These are phyloP conservation scores for Scaptomyza cyrtandrae DNA, from an alignment of 2,888 invertebrate species.

Conservation along the genomic window DNA sequence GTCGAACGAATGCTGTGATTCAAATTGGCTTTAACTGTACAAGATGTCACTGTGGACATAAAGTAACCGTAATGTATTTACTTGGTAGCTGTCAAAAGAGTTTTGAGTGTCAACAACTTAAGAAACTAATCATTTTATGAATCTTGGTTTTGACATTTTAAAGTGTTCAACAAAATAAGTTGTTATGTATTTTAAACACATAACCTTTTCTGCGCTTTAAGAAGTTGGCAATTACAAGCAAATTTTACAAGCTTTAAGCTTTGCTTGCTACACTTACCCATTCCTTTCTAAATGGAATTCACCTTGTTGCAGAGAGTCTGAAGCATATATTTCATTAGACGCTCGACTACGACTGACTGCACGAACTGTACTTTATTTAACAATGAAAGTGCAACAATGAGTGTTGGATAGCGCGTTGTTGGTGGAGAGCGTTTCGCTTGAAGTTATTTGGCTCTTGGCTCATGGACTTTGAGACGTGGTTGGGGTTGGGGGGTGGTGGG, in stretches of 20 bases:
- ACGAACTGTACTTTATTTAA: conserved; percentile 41
- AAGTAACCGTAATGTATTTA: background rate
- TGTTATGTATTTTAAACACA: background rate
- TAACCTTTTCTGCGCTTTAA: background rate
- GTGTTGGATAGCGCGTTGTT: conserved; percentile 1
- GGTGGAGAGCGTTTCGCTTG: conserved; percentile 1
- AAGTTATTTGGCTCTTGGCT: conserved; percentile 28
- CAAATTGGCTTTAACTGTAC: conserved; percentile 4
- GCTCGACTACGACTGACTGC: conserved; percentile 25
- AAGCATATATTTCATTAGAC: conserved; percentile 56
- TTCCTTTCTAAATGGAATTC: conserved; percentile 17
- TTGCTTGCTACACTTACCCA: background rate
- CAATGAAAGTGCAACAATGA: conserved; percentile 63
- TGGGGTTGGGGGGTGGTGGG: background rate
- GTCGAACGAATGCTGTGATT: conserved; percentile 4
- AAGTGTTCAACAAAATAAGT: background rate
- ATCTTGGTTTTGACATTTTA: background rate
- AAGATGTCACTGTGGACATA: background rate
- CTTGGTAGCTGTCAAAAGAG: background rate
- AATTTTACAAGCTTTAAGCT: background rate
- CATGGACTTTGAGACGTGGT: background rate
- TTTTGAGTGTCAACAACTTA: background rate
- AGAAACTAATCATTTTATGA: background rate
- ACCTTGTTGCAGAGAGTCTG: conserved; percentile 24
- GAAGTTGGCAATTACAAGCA: background rate